Evolutionary conservation across 2,797 vertebrate genomes (phyloP), one percentile per base, ranked within the genome.

Genomic region (Lateolabrax maculatus): DNA sequence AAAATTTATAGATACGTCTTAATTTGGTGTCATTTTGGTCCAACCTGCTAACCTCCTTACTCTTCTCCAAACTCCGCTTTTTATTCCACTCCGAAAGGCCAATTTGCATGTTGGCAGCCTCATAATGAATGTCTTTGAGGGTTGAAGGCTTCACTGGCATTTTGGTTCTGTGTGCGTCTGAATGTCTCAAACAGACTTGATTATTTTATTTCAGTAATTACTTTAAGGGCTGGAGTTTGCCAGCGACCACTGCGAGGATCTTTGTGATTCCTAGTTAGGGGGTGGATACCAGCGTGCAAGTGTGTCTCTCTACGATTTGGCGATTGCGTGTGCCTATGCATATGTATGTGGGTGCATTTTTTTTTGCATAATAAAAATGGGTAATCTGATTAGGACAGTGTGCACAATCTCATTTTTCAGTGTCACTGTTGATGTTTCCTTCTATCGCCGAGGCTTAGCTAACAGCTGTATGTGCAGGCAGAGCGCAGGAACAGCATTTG

Each of bases 141-240:
- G 65, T 61, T 76, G 71, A n/a, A 81, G 74, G 67, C 67, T 51
- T 64, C 75, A 58, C 18, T 75, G 77, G 73, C 75, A 37, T 84
- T 89, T 84, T 76, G 43, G 16, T 76, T 70, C 46, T 46, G 56
- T 44, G 71, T 58, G 75, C 27, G 11, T 72, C 51, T 57, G 61
- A 76, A 74, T 10, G 10, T 73, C 64, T 84, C 72, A 66, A n/a
- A 72, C 70, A 31, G 78, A 67, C 80, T 64, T 71, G 29, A 85
- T 84, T 56, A 48, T 23, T 84, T 89, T 76, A 87, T 88, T 86
- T 80, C 74, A 72, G 76, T 87, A 86, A 91, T 91, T 86, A 80
- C 75, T 88, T 75, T 74, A 83, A 88, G 55, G 31, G 78, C 44
- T 64, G 39, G 60, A 25, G 75, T 86, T 79, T 75, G 57, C 74